Conservation (phyloP, 1,140 invertebrate genomes). For the Leucophenga varia region DNA sequence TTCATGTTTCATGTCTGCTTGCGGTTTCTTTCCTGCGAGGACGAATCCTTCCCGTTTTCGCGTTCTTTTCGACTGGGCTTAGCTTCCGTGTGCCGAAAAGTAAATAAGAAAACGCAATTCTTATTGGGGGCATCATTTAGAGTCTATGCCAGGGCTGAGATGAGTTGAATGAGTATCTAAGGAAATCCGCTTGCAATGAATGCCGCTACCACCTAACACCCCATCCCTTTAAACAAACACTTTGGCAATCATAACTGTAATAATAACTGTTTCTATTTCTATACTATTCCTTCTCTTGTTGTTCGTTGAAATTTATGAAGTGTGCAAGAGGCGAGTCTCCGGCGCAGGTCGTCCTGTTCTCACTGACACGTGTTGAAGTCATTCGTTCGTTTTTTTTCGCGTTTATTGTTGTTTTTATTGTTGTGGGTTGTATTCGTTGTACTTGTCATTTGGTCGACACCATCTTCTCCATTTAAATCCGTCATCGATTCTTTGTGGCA, state of each 20-base stretch:
- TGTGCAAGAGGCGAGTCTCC: constrained; percentile 37
- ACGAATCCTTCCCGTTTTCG: no score
- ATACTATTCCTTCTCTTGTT: constrained; percentile 7
- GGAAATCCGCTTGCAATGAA: no score
- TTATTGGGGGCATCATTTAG: no score
- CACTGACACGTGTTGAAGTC: constrained; percentile 18
- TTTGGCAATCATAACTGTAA: constrained; percentile 52
- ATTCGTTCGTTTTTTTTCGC: neutral
- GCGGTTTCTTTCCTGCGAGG: constrained; percentile 28
- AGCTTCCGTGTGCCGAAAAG: constrained; percentile 28
- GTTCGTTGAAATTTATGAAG: constrained; percentile 50
- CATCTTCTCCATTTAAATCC: no score
- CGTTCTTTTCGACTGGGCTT: constrained; percentile 26
- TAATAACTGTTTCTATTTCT: constrained; percentile 40
- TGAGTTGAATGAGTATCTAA: no score
- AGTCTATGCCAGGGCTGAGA: no score
- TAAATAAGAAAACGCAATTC: constrained; percentile 26
- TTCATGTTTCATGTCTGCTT: no score
- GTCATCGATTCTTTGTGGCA: no score
- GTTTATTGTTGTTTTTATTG: no score
- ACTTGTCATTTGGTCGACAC: no score
- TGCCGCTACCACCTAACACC: no score
- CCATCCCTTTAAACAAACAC: constrained; percentile 25
- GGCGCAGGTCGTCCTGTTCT: constrained; percentile 4
- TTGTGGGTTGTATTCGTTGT: no score